Evolutionary conservation across 2,797 vertebrate species (phyloP), one percentile per base, ranked within the genome.

Genomic region (Triplophysa bombifrons): DNA sequence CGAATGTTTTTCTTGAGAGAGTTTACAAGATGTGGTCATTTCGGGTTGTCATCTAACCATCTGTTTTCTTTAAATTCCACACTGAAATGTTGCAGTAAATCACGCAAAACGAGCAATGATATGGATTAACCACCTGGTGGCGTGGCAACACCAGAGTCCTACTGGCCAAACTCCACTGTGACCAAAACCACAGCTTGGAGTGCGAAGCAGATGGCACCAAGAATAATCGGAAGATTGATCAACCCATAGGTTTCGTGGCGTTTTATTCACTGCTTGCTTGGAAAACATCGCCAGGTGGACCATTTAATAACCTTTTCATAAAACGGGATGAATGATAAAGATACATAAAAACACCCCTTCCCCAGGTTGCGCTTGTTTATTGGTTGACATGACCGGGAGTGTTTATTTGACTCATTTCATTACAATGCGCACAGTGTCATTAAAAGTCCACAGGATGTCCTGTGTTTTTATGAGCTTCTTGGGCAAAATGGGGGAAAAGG

Each of bases 341-440:
- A 75, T 65, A 64, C 44, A 74, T 50, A 70, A 66, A 78, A 80
- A 51, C 82, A 75, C 74, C 71, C 75, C 50, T 80, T 73, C 70
- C 60, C 61, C 50, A 61, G 60, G 65, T 75, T 63, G 72, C 81
- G 72, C 65, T 11, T 41, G 64, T 78, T 82, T 80, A 89, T 88
- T 76, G 60, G 76, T 83, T 88, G 83, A 78, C 87, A 90, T 86
- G 90, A 84, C 88, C 87, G 72, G 83, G 81, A 86, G 83, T 88
- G 90, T 91, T 92, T 90, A 88, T 90, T 89, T 90, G 87, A 92
- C 86, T 91, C 87, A 89, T 88, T 82, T 91, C 88, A 91, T 92
- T 90, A 92, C 87, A 90, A 90, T 91, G 87, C 75, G 71, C 87
- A 88, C 85, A 64, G 73, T 90, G 89, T 89, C 88, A 87, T 91